Percentiles rank a stretch among this genome's conserved stretches.
Evolutionary conservation across 2,113 vertebrate species (phyloP).

Genomic region (Heptranchias perlo): DNA sequence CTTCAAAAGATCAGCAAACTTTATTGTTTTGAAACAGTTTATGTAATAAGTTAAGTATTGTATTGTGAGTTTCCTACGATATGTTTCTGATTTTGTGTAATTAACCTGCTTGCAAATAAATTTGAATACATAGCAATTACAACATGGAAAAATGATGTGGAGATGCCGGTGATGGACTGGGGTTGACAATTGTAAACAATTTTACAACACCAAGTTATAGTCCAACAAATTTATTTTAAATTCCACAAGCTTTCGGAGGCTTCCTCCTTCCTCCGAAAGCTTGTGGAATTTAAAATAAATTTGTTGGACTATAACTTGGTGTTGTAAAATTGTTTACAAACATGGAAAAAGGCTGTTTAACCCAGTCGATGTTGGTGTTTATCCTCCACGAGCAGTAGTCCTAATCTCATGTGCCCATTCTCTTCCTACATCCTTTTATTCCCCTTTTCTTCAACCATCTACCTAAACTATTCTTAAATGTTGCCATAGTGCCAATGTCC

Average conservation of each 20-base stretch:
- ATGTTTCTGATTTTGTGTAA: background rate
- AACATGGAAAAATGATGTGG: background rate
- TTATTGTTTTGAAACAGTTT: background rate
- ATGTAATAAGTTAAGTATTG: background rate
- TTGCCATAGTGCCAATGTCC: background rate
- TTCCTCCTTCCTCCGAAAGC: too few relatives aligned
- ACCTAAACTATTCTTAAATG: background rate
- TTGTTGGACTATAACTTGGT: too few relatives aligned
- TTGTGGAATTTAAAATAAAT: too few relatives aligned
- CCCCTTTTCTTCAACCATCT: background rate
- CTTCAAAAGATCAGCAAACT: background rate
- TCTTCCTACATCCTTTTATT: background rate
- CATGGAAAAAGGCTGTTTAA: background rate
- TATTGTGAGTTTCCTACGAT: background rate
- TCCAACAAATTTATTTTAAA: too few relatives aligned
- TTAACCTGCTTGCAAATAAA: background rate
- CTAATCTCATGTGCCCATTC: background rate
- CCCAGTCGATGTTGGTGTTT: background rate
- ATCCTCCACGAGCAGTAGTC: background rate
- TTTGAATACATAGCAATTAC: background rate
- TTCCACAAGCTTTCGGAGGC: too few relatives aligned
- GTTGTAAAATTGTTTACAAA: too few relatives aligned
- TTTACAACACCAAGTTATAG: too few relatives aligned
- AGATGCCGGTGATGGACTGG: too few relatives aligned
- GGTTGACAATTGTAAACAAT: too few relatives aligned